Evolutionary conservation across 2,113 vertebrate genomes (phyloP).

Genomic region (Jacana jacana): DNA sequence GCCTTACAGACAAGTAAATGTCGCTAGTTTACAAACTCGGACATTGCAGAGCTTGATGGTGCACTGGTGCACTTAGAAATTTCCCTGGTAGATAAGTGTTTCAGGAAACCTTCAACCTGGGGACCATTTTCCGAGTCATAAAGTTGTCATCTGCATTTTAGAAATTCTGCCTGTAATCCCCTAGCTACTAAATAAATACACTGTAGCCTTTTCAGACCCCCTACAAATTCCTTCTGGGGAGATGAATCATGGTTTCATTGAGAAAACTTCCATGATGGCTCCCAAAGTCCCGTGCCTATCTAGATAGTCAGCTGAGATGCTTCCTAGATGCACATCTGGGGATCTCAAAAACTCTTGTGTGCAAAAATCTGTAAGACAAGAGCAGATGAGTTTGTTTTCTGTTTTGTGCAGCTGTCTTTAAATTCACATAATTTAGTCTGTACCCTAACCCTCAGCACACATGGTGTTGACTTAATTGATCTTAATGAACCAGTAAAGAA

Average conservation of each 20-base stretch:
- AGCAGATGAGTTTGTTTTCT: background rate
- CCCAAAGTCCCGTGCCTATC: background rate
- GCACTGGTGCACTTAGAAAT: background rate
- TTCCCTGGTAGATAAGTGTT: background rate
- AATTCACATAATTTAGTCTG: background rate
- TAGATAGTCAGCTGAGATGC: background rate
- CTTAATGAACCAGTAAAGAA: background rate
- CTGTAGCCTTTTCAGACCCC: background rate
- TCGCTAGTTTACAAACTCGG: background rate
- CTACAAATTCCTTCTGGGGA: background rate
- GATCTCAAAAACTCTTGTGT: background rate
- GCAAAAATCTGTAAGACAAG: background rate
- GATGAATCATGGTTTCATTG: background rate
- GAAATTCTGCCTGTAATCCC: background rate
- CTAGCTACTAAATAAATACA: background rate
- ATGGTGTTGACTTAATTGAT: background rate
- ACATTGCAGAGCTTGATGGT: background rate
- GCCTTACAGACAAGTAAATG: background rate
- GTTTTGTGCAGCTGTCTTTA: background rate
- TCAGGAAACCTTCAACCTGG: background rate
- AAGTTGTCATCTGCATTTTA: background rate
- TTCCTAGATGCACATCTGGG: background rate
- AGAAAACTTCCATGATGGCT: background rate
- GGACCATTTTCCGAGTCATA: background rate
- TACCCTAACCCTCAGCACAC: background rate